These are phyloP conservation scores for Ramphastos sulfuratus DNA, from an alignment of 2,113 vertebrate species.

Conservation along the genomic window DNA sequence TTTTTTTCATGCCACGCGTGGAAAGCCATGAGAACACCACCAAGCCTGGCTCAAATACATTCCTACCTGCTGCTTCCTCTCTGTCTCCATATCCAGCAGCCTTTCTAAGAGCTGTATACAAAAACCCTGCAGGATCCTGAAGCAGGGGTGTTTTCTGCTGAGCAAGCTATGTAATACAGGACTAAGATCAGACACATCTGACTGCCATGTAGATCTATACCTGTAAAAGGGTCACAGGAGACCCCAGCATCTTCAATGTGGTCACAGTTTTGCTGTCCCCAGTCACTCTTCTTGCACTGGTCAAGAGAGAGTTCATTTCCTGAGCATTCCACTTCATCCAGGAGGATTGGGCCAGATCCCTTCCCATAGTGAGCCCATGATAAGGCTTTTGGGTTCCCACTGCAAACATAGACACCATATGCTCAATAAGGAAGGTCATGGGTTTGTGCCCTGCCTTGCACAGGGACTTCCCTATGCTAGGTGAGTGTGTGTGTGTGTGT, in stretches of 20 bases:
- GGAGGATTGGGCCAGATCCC: constrained; percentile 85
- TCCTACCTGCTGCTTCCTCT: not conserved
- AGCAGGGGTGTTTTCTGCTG: not conserved
- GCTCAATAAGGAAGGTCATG: not conserved
- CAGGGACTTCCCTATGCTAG: not conserved
- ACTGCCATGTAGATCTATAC: not conserved
- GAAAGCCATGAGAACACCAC: not conserved
- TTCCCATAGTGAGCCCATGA: constrained; percentile 91
- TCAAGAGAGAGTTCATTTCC: constrained; percentile 89
- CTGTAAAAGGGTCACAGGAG: constrained; percentile 80
- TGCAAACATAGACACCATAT: constrained; percentile 20
- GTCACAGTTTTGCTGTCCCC: constrained; percentile 93
- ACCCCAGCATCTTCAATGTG: constrained; percentile 93
- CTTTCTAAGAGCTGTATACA: not conserved
- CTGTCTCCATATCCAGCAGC: not conserved
- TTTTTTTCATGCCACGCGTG: not conserved
- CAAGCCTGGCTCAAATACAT: not conserved
- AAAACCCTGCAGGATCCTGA: not conserved
- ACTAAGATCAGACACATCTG: fast-evolving
- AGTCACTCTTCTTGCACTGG: constrained; percentile 87
- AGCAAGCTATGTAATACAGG: not conserved
- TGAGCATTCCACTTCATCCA: constrained; percentile 90
- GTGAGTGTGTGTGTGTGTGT: not conserved
- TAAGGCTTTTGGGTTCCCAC: constrained; percentile 87
- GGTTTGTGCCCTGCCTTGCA: not conserved